These are phyloP conservation scores for Notothenia coriiceps DNA, from an alignment of 2,113 vertebrate genomes.

Conservation along the genomic window DNA sequence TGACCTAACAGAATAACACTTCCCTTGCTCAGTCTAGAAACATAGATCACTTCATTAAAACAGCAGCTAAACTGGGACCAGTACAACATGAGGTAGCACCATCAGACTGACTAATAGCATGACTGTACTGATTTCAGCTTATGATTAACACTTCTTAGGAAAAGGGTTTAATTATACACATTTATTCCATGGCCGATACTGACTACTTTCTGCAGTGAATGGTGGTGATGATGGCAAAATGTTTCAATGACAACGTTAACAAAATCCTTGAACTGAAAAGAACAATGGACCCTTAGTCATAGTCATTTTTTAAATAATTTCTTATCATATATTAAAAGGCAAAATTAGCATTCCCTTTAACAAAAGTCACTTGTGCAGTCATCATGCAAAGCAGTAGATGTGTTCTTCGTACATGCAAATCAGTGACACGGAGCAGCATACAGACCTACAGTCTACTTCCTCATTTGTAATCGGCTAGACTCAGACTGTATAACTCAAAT, in stretches of 20 bases:
- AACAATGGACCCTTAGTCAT: background rate
- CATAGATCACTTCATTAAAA: background rate
- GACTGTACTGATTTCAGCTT: background rate
- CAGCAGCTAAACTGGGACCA: background rate
- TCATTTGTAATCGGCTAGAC: slow-evolving; percentile 20
- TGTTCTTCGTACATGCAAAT: background rate
- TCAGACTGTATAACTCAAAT: slow-evolving; percentile 38
- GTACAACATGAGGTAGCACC: background rate
- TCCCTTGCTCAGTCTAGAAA: background rate
- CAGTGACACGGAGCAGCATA: slow-evolving; percentile 8
- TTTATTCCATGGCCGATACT: background rate
- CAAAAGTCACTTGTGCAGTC: slow-evolving; percentile 11
- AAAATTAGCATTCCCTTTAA: background rate
- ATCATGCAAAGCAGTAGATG: slow-evolving; percentile 11
- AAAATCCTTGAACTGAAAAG: background rate
- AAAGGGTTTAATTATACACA: background rate
- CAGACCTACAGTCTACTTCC: background rate
- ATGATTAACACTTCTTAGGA: background rate
- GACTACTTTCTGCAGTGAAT: background rate
- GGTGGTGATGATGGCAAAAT: background rate
- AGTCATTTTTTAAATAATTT: background rate
- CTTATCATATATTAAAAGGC: background rate
- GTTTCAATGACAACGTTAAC: background rate
- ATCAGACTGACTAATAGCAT: background rate
- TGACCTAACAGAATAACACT: background rate